phyloP scores from a whole-genome alignment of 2,113 vertebrate species.

The Heterotilapia buettikoferi region DNA sequence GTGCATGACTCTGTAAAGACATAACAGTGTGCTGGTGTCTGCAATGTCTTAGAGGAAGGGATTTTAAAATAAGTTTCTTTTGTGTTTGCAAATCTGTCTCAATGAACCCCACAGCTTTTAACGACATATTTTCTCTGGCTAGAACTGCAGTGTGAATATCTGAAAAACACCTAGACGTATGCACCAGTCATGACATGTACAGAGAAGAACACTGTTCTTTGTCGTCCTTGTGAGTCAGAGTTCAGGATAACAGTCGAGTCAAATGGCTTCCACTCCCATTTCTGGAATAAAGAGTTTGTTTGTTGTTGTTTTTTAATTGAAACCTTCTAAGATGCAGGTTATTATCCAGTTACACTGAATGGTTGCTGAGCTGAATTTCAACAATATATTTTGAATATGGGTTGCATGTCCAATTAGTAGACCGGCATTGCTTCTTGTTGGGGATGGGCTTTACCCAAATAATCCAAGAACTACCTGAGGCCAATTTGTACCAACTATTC shows the following conservation, averaged over 20 bases:
- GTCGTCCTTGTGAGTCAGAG: conserved; percentile 9
- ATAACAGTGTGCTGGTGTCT: neutral
- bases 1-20: neutral
- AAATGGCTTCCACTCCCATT: conserved; percentile 12
- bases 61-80: conserved; percentile 10
- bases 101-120: neutral
- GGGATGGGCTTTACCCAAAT: conserved; percentile 6
- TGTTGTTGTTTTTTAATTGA: neutral
- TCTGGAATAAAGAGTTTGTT: neutral
- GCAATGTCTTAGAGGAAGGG: neutral
- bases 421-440: neutral
- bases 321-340: neutral
- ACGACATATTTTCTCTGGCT: neutral
- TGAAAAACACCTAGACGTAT: conserved; percentile 25
- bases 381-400: neutral
- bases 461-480: conserved; percentile 42
- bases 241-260: neutral
- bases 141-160: neutral
- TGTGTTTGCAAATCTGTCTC: neutral
- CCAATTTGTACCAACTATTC: conserved; percentile 34
- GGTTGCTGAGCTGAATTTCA: neutral
- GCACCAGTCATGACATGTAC: conserved; percentile 35
- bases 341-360: conserved; percentile 16
- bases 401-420: neutral
- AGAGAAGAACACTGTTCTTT: neutral